Percentiles rank a stretch among this genome's conserved stretches.
These are phyloP conservation scores for Ctenochaetus hawaiiensis DNA, from an alignment of 2,797 vertebrate genomes.

Conservation along the genomic window DNA sequence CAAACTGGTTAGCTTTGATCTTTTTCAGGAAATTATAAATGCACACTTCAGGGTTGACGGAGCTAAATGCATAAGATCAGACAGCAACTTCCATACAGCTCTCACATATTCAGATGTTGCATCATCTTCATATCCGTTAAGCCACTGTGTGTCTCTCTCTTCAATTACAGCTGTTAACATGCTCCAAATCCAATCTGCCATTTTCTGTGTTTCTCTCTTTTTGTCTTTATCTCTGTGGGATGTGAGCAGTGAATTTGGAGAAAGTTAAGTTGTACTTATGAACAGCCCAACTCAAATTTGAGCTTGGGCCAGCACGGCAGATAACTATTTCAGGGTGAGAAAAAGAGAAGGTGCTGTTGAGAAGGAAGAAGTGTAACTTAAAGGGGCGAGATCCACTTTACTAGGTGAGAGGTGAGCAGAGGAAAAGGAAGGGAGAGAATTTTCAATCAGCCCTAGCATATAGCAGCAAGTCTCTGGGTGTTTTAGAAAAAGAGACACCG, in stretches of 20 bases:
- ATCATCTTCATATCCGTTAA: slow-evolving; percentile 39
- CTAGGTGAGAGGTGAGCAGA: slow-evolving; percentile 61
- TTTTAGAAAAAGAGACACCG: slow-evolving; percentile 45
- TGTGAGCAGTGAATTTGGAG: background rate
- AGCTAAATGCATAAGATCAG: slow-evolving; percentile 48
- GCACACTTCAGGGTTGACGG: slow-evolving; percentile 30
- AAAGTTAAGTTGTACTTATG: slow-evolving; percentile 35
- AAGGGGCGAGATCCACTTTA: slow-evolving; percentile 52
- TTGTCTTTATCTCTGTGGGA: slow-evolving; percentile 29
- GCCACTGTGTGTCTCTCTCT: slow-evolving; percentile 14
- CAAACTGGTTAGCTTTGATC: slow-evolving; percentile 57
- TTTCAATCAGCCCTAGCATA: slow-evolving; percentile 53
- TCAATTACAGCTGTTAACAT: slow-evolving; percentile 13
- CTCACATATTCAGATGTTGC: slow-evolving; percentile 26
- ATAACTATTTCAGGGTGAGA: slow-evolving; percentile 31
- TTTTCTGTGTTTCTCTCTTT: slow-evolving; percentile 29
- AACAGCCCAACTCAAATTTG: slow-evolving; percentile 23
- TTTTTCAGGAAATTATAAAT: slow-evolving; percentile 57
- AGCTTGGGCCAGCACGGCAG: background rate
- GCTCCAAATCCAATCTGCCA: slow-evolving; percentile 16
- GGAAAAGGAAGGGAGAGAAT: slow-evolving; percentile 60
- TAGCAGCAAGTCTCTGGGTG: slow-evolving; percentile 22
- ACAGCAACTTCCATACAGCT: slow-evolving; percentile 27
- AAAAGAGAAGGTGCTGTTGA: slow-evolving; percentile 14
- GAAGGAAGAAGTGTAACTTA: slow-evolving; percentile 33